Evolutionary conservation across 2,888 invertebrate genomes (phyloP).

Genomic region (Balanococcus diminutus): DNA sequence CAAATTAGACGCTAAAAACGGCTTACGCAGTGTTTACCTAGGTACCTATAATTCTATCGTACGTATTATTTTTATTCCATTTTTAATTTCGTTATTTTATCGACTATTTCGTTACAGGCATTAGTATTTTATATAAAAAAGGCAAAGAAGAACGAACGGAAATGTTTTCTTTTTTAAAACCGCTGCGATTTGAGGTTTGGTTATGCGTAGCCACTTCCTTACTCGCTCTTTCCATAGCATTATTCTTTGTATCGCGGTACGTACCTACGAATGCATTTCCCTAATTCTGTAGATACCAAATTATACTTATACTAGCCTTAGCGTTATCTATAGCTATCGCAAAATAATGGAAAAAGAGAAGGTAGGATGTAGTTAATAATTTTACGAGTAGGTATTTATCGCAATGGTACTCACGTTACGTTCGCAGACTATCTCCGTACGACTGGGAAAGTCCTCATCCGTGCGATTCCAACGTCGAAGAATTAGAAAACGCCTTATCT

Average conservation of each 20-base stretch:
- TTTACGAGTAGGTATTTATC: neutral
- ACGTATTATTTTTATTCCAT: too few species aligned
- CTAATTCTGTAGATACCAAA: neutral
- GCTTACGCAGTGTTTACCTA: too few species aligned
- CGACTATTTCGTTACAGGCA: slow-evolving; percentile 64
- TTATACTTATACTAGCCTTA: neutral
- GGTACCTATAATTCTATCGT: too few species aligned
- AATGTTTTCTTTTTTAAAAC: slow-evolving; percentile 87
- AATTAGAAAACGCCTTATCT: slow-evolving; percentile 66
- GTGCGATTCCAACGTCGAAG: slow-evolving; percentile 64
- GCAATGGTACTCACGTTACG: neutral
- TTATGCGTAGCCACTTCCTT: slow-evolving; percentile 87
- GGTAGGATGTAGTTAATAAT: too few species aligned
- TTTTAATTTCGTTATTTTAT: too few species aligned
- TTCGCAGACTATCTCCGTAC: slow-evolving; percentile 64
- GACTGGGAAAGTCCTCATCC: slow-evolving; percentile 67
- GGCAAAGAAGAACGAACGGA: slow-evolving; percentile 78
- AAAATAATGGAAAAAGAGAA: neutral
- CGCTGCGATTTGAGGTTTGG: slow-evolving; percentile 87
- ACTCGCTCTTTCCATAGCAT: slow-evolving; percentile 78
- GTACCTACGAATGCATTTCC: neutral
- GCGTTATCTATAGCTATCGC: neutral
- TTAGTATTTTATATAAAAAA: slow-evolving; percentile 85
- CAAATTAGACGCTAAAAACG: too few species aligned
- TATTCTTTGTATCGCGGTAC: slow-evolving; percentile 82